These are phyloP conservation scores for Plebejus anna DNA, from an alignment of 2,888 invertebrate species.

Conservation along the genomic window DNA sequence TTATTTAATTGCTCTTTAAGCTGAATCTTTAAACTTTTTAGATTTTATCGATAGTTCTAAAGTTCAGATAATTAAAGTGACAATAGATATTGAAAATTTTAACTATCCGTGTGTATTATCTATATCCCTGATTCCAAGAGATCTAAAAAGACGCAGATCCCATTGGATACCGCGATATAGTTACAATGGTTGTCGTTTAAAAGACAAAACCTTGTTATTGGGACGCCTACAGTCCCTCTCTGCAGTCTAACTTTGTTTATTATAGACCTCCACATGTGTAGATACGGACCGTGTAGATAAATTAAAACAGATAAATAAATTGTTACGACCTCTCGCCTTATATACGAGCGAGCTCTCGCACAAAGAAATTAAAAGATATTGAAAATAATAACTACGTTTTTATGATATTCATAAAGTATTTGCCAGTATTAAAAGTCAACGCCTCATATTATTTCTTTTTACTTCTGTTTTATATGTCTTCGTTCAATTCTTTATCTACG, in stretches of 20 bases:
- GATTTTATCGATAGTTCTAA: too few species aligned
- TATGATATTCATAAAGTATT: not conserved
- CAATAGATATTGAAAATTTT: not conserved
- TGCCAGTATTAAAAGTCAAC: not conserved
- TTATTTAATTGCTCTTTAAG: too few species aligned
- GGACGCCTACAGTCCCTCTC: conserved; percentile 58
- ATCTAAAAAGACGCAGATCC: conserved; percentile 65
- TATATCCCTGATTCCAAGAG: conserved; percentile 32
- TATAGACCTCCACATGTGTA: conserved; percentile 36
- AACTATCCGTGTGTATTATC: not conserved
- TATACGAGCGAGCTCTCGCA: conserved; percentile 13
- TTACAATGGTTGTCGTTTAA: conserved; percentile 74
- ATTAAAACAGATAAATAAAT: conserved; percentile 33
- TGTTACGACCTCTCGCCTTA: conserved; percentile 3
- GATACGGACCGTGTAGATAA: conserved; percentile 30
- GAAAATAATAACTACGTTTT: conserved; percentile 3
- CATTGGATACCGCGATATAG: conserved; percentile 59
- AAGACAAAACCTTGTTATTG: conserved; percentile 75
- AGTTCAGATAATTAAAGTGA: too few species aligned
- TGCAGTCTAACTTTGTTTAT: conserved; percentile 35
- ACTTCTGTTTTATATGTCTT: not conserved
- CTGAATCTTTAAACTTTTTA: too few species aligned
- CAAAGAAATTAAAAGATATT: conserved; percentile 22
- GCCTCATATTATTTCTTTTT: not conserved
- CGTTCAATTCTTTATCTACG: not conserved